Evolutionary conservation across 2,113 vertebrate genomes (phyloP).

Genomic region (Sciurus niger): DNA sequence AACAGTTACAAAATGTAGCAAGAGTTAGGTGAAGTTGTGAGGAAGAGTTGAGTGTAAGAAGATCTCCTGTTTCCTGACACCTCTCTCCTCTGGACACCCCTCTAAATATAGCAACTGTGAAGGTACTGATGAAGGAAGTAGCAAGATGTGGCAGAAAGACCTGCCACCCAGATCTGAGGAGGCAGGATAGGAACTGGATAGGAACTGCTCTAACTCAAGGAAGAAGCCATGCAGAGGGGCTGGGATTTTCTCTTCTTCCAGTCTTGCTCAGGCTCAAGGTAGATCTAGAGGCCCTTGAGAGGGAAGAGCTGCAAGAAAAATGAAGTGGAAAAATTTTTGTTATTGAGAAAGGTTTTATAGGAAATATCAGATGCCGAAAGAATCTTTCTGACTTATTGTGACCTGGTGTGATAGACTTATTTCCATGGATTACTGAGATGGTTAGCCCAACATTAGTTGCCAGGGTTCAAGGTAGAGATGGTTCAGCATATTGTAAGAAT

Average conservation of each 20-base stretch:
- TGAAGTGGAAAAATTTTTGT: neutral
- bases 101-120: neutral
- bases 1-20: neutral
- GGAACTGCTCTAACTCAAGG: neutral
- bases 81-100: neutral
- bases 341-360: neutral
- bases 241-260: neutral
- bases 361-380: neutral
- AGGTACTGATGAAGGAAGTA: neutral
- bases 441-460: neutral
- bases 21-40: neutral
- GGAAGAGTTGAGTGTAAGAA: neutral
- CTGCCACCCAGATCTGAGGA: neutral
- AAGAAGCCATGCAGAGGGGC: neutral
- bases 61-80: neutral
- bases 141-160: neutral
- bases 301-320: neutral
- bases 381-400: neutral
- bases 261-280: neutral
- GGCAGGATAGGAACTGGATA: neutral
- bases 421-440: neutral
- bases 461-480: neutral
- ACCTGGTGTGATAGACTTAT: constrained; percentile 1
- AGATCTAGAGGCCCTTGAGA: neutral
- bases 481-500: neutral